These are phyloP conservation scores for Diorhabda sublineata DNA, from an alignment of 1,140 invertebrate genomes.

Conservation along the genomic window DNA sequence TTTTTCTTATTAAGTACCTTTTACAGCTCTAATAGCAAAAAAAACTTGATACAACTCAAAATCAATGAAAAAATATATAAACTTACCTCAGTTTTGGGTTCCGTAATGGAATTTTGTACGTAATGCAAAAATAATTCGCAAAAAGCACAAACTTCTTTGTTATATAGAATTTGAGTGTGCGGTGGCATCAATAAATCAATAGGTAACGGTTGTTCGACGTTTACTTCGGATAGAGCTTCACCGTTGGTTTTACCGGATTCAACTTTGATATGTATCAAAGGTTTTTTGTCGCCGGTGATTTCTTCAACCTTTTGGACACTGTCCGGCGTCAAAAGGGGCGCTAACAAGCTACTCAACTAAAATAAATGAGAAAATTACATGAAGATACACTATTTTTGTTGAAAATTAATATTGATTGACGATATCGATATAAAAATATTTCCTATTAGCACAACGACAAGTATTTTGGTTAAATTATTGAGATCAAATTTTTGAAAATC, in stretches of 20 bases:
- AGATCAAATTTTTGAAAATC: no score
- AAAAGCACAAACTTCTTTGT: slow-evolving; percentile 63
- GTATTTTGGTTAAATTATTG: no score
- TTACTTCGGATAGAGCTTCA: slow-evolving; percentile 2
- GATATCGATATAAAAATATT: no score
- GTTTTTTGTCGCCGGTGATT: slow-evolving; percentile 15
- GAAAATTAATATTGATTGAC: no score
- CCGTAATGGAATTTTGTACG: slow-evolving; percentile 67
- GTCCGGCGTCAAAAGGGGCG: slow-evolving; percentile 51
- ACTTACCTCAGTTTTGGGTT: slow-evolving; percentile 62
- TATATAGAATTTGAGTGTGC: slow-evolving; percentile 47
- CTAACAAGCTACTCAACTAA: no score
- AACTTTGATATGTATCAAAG: slow-evolving; percentile 5
- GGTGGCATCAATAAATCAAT: slow-evolving; percentile 60
- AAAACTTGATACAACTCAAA: background rate
- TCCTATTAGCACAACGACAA: no score
- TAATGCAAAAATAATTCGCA: slow-evolving; percentile 82
- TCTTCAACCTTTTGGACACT: slow-evolving; percentile 42
- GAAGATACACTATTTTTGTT: no score
- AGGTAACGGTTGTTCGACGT: slow-evolving; percentile 55
- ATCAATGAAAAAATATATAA: slow-evolving; percentile 1
- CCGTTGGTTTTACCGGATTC: slow-evolving; percentile 3
- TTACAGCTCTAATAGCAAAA: background rate
- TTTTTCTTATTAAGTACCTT: no score
- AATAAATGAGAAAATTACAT: no score